Evolutionary conservation across 1,140 invertebrate genomes (phyloP).

Genomic region (Melitaea cinxia): DNA sequence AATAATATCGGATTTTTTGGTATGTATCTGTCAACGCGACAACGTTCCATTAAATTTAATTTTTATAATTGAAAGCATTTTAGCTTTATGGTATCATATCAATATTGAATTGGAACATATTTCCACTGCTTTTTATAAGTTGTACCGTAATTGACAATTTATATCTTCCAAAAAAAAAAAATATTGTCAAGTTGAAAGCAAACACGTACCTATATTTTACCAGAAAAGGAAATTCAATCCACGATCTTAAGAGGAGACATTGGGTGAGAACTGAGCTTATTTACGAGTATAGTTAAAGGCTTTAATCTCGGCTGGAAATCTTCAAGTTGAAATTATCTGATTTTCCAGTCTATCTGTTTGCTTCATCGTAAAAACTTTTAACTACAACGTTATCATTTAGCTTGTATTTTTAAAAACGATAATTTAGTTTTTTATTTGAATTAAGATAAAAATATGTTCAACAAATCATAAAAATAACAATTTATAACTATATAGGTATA

Average conservation of each 20-base stretch:
- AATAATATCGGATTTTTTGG: neutral
- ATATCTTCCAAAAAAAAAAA: neutral
- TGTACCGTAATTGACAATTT: too few relatives aligned
- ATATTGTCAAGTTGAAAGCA: too few relatives aligned
- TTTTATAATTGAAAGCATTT: too few relatives aligned
- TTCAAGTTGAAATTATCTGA: constrained; percentile 2
- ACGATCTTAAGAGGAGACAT: neutral
- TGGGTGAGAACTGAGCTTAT: neutral
- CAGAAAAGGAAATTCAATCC: neutral
- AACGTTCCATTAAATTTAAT: too few relatives aligned
- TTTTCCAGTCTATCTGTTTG: neutral
- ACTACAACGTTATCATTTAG: neutral
- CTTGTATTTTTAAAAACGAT: neutral
- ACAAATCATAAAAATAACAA: too few relatives aligned
- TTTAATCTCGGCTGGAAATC: neutral
- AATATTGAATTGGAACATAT: too few relatives aligned
- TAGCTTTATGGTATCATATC: too few relatives aligned
- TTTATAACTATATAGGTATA: too few relatives aligned
- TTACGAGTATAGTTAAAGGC: neutral
- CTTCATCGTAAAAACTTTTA: neutral
- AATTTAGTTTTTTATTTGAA: neutral
- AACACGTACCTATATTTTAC: too few relatives aligned
- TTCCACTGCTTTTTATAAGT: too few relatives aligned
- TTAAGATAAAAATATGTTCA: too few relatives aligned
- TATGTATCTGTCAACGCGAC: too few relatives aligned